Evolutionary conservation across 2,113 vertebrate species (phyloP), one percentile per base, ranked within the genome.

Genomic region (Oreotrochilus melanogaster): DNA sequence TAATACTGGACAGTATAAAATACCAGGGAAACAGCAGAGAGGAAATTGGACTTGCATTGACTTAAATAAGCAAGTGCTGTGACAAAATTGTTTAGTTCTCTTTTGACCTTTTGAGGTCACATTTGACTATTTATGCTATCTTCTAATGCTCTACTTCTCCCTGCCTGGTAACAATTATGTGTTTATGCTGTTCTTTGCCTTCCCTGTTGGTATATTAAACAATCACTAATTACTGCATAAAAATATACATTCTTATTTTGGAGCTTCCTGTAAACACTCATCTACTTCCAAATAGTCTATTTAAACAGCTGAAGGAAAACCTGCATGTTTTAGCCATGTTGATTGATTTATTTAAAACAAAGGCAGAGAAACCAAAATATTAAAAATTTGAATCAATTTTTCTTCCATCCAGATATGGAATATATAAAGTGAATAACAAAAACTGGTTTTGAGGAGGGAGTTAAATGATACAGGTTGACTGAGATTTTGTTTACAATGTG

Each of bases 81-180:
- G 97, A 97, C 97, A 98, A 96, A 97, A 98, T 98, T 98, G 97
- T 97, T 98, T 98, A 98, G 98, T 92, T 98, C 98, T 97, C 94
- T 95, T 92, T 70, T 98, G 98, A 98, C 98, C 98, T 97, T 64
- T 95, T 33, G 92, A 78, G 98, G 98, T 98, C 98, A 98, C 35
- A 89, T 98, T 96, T 96, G 97, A 98, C 98, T 98, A 98, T 98
- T 98, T 98, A 96, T 97, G 97, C 98, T 98, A 98, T 98, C 98
- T 98, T 97, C 96, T 97, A 97, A 97, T 97, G 98, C 96, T 97
- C 97, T 96, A 21, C 97, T 97, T 96, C 97, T 97, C 96, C 96
- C 93, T 93, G 97, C 97, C 98, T 98, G 98, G 96, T 98, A 98
- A 97, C 98, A 98, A 97, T 98, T 98, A 98, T 95, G 97, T 97